Evolutionary conservation across 1,140 invertebrate genomes (phyloP).

Genomic region (Zaprionus africanus): DNA sequence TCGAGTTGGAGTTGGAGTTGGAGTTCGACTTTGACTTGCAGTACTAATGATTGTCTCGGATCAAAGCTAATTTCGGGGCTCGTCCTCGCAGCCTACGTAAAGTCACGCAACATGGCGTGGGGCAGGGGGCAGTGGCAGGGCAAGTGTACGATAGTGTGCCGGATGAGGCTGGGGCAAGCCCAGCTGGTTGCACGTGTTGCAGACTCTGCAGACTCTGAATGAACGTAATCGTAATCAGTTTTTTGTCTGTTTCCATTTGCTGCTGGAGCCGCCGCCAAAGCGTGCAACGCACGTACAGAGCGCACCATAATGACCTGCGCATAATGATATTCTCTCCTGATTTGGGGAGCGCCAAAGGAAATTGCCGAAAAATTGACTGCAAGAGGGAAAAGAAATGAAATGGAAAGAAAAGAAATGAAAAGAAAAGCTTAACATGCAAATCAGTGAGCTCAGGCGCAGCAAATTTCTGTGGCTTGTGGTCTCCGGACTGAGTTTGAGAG

Average conservation of each 20-base stretch:
- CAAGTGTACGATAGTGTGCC: background rate
- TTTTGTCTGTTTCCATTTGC: slow-evolving; percentile 9
- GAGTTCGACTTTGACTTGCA: slow-evolving; percentile 28
- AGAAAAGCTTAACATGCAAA: slow-evolving; percentile 56
- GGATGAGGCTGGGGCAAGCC: slow-evolving; percentile 20
- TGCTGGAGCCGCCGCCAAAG: slow-evolving; percentile 39
- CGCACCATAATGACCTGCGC: slow-evolving; percentile 30
- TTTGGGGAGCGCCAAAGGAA: slow-evolving; percentile 44
- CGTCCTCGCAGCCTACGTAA: slow-evolving; percentile 45
- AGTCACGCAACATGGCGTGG: slow-evolving; percentile 68
- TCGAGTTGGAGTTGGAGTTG: too few species aligned
- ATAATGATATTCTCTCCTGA: slow-evolving; percentile 27
- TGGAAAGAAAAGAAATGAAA: background rate
- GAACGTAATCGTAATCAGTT: slow-evolving; percentile 48
- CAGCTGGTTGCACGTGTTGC: slow-evolving; percentile 19
- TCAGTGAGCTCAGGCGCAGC: slow-evolving; percentile 31
- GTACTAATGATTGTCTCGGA: slow-evolving; percentile 71
- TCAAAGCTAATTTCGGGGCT: slow-evolving; percentile 68
- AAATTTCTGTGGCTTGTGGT: slow-evolving; percentile 9
- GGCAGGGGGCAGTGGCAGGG: background rate
- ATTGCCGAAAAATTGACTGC: slow-evolving; percentile 51
- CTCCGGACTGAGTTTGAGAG: background rate
- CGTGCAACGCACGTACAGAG: slow-evolving; percentile 71
- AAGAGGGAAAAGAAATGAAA: slow-evolving; percentile 12
- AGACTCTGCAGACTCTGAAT: background rate